Percentiles rank a stretch among this genome's conserved stretches.
Evolutionary conservation across 2,113 vertebrate species (phyloP).

Genomic region (Alouatta palliata): DNA sequence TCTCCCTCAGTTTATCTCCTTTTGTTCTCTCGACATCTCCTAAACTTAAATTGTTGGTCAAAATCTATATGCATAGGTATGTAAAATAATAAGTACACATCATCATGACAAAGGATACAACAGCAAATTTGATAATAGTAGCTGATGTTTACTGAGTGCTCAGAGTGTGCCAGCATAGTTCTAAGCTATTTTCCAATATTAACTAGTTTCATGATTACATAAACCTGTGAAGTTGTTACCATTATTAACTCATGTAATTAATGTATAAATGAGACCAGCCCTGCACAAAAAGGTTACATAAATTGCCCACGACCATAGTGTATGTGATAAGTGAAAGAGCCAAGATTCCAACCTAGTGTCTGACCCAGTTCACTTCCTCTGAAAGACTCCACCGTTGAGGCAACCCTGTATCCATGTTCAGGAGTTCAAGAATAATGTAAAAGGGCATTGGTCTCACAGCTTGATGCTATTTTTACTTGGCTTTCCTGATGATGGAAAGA

Average conservation of each 20-base stretch:
- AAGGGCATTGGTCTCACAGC: no score
- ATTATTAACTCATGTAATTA: neutral
- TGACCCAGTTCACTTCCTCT: neutral
- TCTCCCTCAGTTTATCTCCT: neutral
- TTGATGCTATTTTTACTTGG: neutral
- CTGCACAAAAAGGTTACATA: neutral
- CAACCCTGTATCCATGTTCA: accelerated
- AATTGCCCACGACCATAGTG: neutral
- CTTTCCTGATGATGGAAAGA: neutral
- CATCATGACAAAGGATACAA: neutral
- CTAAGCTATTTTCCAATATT: neutral
- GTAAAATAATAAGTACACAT: neutral
- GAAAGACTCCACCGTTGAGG: neutral
- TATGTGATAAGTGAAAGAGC: neutral
- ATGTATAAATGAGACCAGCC: neutral
- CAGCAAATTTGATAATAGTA: neutral
- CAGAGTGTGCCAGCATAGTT: neutral
- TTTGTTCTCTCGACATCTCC: neutral
- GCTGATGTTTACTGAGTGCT: neutral
- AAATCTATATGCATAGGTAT: neutral
- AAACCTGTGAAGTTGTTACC: neutral
- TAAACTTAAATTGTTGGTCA: neutral
- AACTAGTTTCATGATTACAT: neutral
- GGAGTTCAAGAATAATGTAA: no score
- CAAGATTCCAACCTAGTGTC: neutral